These are phyloP conservation scores for Andrena dorsata DNA, from an alignment of 2,888 invertebrate species.

Conservation along the genomic window DNA sequence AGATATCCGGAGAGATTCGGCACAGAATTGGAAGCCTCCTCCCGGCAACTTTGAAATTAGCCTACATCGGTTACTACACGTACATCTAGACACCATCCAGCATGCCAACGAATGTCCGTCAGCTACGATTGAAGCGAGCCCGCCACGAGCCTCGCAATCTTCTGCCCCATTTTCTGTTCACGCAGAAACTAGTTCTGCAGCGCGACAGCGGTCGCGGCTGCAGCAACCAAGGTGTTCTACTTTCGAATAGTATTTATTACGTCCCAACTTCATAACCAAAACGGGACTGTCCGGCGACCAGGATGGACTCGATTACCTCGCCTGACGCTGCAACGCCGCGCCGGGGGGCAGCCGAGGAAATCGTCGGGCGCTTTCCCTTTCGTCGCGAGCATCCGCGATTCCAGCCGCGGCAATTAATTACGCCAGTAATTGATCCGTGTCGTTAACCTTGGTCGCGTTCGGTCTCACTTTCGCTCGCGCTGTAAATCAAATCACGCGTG, in stretches of 20 bases:
- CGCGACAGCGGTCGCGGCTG: neutral
- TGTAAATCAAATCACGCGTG: slow-evolving; percentile 65
- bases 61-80: no score
- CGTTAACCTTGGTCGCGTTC: slow-evolving; percentile 54
- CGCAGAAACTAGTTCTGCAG: slow-evolving; percentile 45
- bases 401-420: slow-evolving; percentile 41
- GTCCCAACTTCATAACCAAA: slow-evolving; percentile 25
- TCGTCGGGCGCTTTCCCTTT: slow-evolving; percentile 15
- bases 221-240: slow-evolving; percentile 52
- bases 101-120: no score
- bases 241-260: slow-evolving; percentile 49
- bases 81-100: no score
- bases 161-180: slow-evolving; percentile 37
- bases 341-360: no score
- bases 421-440: slow-evolving; percentile 52
- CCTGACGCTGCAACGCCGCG: neutral
- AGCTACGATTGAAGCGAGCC: no score
- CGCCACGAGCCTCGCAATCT: slow-evolving; percentile 11
- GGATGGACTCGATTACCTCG: neutral
- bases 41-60: no score
- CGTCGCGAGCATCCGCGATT: slow-evolving; percentile 15
- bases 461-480: slow-evolving; percentile 59
- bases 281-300: slow-evolving; percentile 5
- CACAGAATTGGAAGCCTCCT: no score
- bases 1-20: no score